Conservation (phyloP, 2,888 invertebrate genomes). For the Eupithecia inturbata region DNA sequence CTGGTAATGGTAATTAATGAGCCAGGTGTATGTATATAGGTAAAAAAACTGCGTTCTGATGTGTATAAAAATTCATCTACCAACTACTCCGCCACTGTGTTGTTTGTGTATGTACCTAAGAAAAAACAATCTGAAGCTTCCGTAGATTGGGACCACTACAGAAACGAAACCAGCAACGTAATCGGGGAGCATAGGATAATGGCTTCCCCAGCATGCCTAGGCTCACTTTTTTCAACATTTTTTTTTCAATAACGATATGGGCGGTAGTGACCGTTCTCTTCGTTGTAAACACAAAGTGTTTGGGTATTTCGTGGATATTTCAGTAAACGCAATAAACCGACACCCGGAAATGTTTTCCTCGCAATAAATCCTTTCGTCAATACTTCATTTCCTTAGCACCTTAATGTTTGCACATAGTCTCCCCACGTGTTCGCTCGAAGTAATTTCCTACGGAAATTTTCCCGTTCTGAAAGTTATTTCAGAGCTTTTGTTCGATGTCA, state of each 20-base stretch:
- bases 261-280: not conserved
- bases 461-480: slow-evolving; percentile 73
- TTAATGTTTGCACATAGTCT: slow-evolving; percentile 22
- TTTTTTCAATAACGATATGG: too few species aligned
- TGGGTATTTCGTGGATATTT: not conserved
- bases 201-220: not conserved
- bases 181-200: not conserved
- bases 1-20: not conserved
- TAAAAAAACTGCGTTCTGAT: too few species aligned
- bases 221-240: not conserved
- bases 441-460: slow-evolving; percentile 73
- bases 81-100: too few species aligned
- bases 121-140: too few species aligned
- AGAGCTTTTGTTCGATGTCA: slow-evolving; percentile 74
- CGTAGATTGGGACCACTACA: too few species aligned
- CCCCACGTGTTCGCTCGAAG: slow-evolving; percentile 49
- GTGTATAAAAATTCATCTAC: too few species aligned
- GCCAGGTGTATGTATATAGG: too few species aligned
- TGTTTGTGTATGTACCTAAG: too few species aligned
- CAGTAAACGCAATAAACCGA: not conserved
- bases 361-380: slow-evolving; percentile 43
- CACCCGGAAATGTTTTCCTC: slow-evolving; percentile 14
- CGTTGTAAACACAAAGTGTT: not conserved
- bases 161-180: too few species aligned
- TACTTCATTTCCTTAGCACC: slow-evolving; percentile 39